Base-by-base conservation (phyloP, 2,888 invertebrate genomes). In the Phengaris arion region DNA sequence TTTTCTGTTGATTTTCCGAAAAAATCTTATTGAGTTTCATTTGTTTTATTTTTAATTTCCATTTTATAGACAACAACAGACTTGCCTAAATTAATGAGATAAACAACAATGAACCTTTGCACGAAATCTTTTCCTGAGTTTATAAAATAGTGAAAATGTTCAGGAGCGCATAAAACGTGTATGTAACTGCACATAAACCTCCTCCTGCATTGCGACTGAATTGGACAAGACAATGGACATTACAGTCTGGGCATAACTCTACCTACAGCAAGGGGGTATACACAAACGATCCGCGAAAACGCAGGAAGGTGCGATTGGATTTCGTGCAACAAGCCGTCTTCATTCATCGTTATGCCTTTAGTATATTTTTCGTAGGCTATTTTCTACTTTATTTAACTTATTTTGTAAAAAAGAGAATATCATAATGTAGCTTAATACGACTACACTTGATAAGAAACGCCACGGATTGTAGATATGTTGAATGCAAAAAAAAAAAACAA, bases 151-250 rank as follows among this genome's bases (percentile, higher is more conserved):
- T 10, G 48, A 22, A 70, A 51, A 70, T 51, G 51, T 70, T 70
- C 51, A 51, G 22, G 51, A 15, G 22, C 51, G 22, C 51, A 70
- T 70, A 70, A 70, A 52, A 52, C 22, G 15, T 70, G 70, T 70
- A n/a, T 70, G n/a, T 70, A 10, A 48, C 48, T 69, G n/a, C 51
- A 70, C 51, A 48, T 70, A 70, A 70, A 15, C 22, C 51, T 51
- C 7, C 51, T 70, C 10, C 70, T 70, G 70, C 70, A 70, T 48
- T 70, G 70, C 64, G 64, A 64, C 70, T 70, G 70, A 70, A 70
- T 70, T 51, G 70, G 70, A 70, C 70, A 70, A 70, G 70, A 70
- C 70, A 70, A 70, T 70, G 51, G 70, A 70, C 70, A 48, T 48
- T 70, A 51, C 70, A n/a, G 68, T n/a, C 68, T 70, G 70, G 15